Evolutionary conservation across 2,113 vertebrate genomes (phyloP).

Genomic region (Tonatia bakeri): DNA sequence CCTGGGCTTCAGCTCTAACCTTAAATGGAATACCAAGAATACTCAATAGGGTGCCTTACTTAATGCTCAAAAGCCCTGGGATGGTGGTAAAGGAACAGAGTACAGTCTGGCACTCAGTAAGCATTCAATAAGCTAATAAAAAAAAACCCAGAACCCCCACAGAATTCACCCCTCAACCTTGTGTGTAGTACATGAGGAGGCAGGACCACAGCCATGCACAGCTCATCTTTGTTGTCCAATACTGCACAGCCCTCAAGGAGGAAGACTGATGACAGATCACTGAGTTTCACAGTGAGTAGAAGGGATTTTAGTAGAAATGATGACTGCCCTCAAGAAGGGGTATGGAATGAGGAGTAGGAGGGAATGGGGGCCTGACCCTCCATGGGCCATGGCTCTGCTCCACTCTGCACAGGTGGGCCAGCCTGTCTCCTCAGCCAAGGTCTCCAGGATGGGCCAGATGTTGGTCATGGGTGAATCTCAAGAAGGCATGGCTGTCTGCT

Average conservation of each 20-base stretch:
- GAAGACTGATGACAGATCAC: neutral
- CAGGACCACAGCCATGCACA: no score
- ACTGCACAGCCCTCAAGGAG: neutral
- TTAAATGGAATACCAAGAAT: neutral
- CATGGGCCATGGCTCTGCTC: neutral
- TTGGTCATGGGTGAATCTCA: neutral
- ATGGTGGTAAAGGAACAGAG: neutral
- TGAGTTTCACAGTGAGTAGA: neutral
- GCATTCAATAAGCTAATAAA: neutral
- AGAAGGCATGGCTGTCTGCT: neutral
- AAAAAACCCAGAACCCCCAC: neutral
- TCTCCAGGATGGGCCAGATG: neutral
- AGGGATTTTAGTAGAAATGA: neutral
- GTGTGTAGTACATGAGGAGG: neutral
- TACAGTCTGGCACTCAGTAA: neutral
- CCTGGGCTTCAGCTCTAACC: neutral
- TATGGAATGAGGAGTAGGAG: neutral
- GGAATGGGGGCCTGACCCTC: neutral
- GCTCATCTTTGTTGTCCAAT: neutral
- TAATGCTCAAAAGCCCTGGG: neutral
- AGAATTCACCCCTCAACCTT: neutral
- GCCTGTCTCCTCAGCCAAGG: neutral
- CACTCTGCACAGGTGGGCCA: neutral
- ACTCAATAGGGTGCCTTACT: neutral
- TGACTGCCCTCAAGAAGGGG: neutral